phyloP scores from a whole-genome alignment of 2,888 invertebrate genomes.

The Paralinhomoeus sp. region DNA sequence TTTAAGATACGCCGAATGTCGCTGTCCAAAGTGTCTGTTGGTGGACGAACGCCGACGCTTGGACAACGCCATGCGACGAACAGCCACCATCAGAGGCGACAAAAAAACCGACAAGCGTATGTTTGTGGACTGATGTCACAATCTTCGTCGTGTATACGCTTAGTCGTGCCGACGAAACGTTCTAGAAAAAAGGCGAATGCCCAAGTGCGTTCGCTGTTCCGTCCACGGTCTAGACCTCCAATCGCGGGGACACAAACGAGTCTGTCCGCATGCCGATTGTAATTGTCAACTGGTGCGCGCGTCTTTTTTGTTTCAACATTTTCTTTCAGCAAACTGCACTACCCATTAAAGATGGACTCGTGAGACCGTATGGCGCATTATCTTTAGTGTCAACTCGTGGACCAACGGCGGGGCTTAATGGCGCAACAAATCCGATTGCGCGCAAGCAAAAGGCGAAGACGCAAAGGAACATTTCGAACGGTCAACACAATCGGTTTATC shows the following conservation, averaged over 20 bases:
- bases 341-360: no score
- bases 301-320: not conserved
- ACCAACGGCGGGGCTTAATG: conserved; percentile 16
- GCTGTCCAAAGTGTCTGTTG: conserved; percentile 18
- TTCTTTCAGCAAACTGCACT: no score
- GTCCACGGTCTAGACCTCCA: conserved; percentile 17
- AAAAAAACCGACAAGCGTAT: no score
- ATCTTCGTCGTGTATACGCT: no score
- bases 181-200: conserved; percentile 5
- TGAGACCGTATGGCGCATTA: not conserved
- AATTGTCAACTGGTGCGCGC: conserved; percentile 13
- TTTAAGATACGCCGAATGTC: conserved; percentile 14
- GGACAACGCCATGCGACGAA: conserved; percentile 13
- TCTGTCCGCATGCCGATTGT: conserved; percentile 15
- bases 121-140: no score
- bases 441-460: conserved; percentile 10
- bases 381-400: conserved; percentile 18
- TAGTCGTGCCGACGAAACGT: no score
- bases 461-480: no score
- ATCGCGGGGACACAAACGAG: conserved; percentile 18
- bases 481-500: no score
- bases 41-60: conserved; percentile 19
- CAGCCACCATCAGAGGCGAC: not conserved
- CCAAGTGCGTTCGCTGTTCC: conserved; percentile 20
- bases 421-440: conserved; percentile 20